phyloP scores from a whole-genome alignment of 2,888 invertebrate genomes.

The Troides oblongomaculatus region DNA sequence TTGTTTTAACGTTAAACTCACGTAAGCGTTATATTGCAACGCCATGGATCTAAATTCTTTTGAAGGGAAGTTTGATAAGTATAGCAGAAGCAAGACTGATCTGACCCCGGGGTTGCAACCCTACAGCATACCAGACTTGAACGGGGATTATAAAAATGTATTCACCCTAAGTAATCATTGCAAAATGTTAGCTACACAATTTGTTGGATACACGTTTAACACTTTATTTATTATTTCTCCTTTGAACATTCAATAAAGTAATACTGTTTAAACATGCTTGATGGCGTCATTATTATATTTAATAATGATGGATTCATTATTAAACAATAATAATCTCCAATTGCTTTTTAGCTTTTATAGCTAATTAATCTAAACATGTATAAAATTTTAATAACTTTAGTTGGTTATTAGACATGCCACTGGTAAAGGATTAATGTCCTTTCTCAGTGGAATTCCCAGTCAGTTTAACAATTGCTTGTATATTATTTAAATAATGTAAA shows the following conservation, averaged over 20 bases:
- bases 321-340: too few relatives aligned
- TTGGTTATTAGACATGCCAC: too few relatives aligned
- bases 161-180: conserved; percentile 57
- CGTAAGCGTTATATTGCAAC: conserved; percentile 12
- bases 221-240: conserved; percentile 20
- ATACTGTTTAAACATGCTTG: too few relatives aligned
- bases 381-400: too few relatives aligned
- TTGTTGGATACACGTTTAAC: conserved; percentile 37
- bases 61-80: conserved; percentile 37
- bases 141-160: conserved; percentile 51
- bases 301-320: too few relatives aligned
- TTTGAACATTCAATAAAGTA: background rate
- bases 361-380: too few relatives aligned
- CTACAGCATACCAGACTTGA: conserved; percentile 48
- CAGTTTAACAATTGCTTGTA: too few relatives aligned
- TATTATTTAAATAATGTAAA: too few relatives aligned
- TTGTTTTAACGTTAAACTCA: conserved; percentile 1
- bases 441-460: too few relatives aligned
- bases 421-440: too few relatives aligned
- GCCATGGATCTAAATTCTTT: conserved; percentile 1
- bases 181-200: conserved; percentile 58
- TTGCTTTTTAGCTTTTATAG: too few relatives aligned
- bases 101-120: conserved; percentile 60
- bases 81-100: conserved; percentile 46
- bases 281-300: too few relatives aligned